Conservation (phyloP, 2,797 vertebrate species). For the Liasis olivaceus region DNA sequence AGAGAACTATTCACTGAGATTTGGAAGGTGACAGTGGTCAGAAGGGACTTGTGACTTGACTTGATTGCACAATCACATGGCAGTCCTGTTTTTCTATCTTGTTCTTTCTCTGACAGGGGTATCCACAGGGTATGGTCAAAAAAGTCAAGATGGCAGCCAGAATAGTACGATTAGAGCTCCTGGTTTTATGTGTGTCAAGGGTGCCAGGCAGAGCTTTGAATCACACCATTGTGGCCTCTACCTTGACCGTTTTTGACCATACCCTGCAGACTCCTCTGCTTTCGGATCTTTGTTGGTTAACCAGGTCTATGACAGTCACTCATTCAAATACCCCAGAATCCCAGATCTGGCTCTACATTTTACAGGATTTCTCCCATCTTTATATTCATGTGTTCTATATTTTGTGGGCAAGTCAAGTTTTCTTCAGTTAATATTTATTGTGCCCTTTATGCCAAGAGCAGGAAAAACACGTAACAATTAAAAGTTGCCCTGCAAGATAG, state of each 20-base stretch:
- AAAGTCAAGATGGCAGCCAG: not conserved
- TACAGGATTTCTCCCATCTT: not conserved
- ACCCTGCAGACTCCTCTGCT: not conserved
- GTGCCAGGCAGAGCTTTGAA: not conserved
- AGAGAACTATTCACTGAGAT: not conserved
- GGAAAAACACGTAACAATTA: conserved; percentile 45
- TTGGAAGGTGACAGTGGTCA: not conserved
- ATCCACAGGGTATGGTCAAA: not conserved
- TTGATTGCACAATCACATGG: not conserved
- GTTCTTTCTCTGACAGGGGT: no score
- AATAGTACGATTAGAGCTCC: not conserved
- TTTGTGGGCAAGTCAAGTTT: conserved; percentile 29
- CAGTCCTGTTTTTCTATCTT: not conserved
- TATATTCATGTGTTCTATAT: conserved; percentile 23
- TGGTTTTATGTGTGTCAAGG: not conserved
- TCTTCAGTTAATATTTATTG: conserved; percentile 43
- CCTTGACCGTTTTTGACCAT: not conserved
- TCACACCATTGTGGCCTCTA: not conserved
- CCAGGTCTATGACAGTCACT: not conserved
- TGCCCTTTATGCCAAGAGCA: conserved; percentile 46
- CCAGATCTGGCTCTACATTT: not conserved
- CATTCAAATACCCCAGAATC: not conserved
- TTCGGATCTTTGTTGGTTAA: not conserved
- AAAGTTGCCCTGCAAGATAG: conserved; percentile 46
- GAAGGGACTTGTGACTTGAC: not conserved